Evolutionary conservation across 2,113 vertebrate species (phyloP), one percentile per base, ranked within the genome.

Genomic region (Gymnobelideus leadbeateri): DNA sequence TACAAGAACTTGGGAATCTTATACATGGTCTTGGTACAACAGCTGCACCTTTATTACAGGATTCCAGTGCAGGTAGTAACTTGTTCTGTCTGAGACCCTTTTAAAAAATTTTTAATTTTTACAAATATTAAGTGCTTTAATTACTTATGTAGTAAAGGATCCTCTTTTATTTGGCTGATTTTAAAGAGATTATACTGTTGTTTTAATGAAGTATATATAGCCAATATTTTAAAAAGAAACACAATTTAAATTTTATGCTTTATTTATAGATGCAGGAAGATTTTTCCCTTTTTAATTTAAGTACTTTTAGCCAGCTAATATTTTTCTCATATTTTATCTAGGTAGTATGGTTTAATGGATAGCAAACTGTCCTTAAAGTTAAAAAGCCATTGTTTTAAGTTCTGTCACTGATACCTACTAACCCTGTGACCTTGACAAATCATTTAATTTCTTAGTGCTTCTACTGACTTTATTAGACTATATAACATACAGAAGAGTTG

Each of bases 1-100:
- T 99, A 96, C 98, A 99, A 98, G 99, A 99, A 50, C 99, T 99
- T n/a, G 99, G 99, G 95, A 98, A 98, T 92, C 98, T 99, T 92
- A 92, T 99, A 23, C 97, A 98, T 90, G 98, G 98, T 55, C 98
- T 99, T 89, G 98, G 99, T 54, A 99, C 99, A 94, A 99, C 99
- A 16, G 99, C 99, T 8, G 98, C 98, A 31, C 99, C 99, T 3
- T 98, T 99, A 89, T 97, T 99, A 3, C 99, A 99, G n/a, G 99
- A 99, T 97, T 98, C 99, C 93, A 98, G 98, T 98, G 96, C 98
- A 98, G 99, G 99, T 99, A 98, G 49, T 57, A 54, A 23, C 37
- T 49, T 96, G 5, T 61, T 94, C n/a, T 84, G 14, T 77, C 61
- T 90, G 52, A 57, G 25, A 84, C 51, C 92, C 5, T 3, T 89